phyloP scores from a whole-genome alignment of 1,140 invertebrate species.

The Cydia fagiglandana region DNA sequence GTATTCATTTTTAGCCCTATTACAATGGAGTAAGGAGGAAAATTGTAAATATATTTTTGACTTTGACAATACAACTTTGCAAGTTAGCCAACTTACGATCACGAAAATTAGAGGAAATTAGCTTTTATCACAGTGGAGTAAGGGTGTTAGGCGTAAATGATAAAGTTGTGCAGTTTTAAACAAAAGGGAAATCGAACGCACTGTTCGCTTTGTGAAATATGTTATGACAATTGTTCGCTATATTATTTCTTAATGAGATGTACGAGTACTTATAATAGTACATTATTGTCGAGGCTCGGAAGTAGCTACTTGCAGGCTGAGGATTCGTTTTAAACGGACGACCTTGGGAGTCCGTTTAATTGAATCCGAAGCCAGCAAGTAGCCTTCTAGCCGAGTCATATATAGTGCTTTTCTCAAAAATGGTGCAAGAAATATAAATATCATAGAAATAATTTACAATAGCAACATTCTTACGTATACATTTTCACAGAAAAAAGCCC shows the following conservation, averaged over 20 bases:
- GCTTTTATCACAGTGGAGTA: background rate
- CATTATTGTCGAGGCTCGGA: no score
- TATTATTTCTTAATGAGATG: background rate
- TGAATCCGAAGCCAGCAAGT: no score
- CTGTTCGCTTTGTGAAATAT: background rate
- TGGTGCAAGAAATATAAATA: no score
- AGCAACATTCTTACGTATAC: no score
- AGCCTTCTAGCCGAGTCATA: no score
- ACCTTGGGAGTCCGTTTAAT: no score
- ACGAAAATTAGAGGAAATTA: slow-evolving; percentile 6
- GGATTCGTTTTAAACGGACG: no score
- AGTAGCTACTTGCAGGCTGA: no score
- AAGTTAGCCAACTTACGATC: background rate
- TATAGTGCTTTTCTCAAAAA: no score
- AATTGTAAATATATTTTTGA: slow-evolving; percentile 21
- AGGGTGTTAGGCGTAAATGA: background rate
- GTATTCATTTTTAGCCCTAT: background rate
- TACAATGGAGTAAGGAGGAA: background rate
- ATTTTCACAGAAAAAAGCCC: no score
- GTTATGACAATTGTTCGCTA: background rate
- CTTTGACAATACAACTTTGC: background rate
- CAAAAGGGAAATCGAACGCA: slow-evolving; percentile 25
- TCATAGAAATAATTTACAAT: no score
- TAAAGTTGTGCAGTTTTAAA: background rate
- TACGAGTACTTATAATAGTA: background rate